A percentile compares a stretch with the other conserved stretches of the same genome.
Evolutionary conservation across 2,113 vertebrate species (phyloP).

Genomic region (Arothron firmamentum): DNA sequence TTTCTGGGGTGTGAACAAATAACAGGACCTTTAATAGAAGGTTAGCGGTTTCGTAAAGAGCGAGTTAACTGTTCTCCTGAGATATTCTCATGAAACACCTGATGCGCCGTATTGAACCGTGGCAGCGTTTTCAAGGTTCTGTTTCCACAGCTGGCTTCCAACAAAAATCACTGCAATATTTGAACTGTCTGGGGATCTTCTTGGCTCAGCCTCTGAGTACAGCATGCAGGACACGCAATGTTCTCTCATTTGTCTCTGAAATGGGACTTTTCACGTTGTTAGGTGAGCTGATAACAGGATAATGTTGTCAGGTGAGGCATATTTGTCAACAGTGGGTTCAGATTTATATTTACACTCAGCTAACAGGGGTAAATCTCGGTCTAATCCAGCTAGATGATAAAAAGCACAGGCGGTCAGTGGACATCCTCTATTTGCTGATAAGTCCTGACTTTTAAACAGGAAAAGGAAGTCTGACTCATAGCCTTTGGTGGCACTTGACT

Average conservation of each 20-base stretch:
- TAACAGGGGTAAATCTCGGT: constrained; percentile 23
- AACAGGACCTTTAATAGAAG: too few species aligned
- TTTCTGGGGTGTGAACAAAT: too few species aligned
- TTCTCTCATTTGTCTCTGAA: constrained; percentile 6
- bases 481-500: constrained; percentile 52
- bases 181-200: constrained; percentile 11
- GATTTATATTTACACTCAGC: constrained; percentile 25
- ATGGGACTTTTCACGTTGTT: constrained; percentile 1
- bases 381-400: constrained; percentile 27
- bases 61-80: too few species aligned
- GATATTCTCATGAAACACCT: too few species aligned
- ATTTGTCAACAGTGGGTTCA: constrained; percentile 7
- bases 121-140: constrained; percentile 1
- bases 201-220: constrained; percentile 38
- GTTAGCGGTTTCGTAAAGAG: too few species aligned
- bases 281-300: constrained; percentile 1
- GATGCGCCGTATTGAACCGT: neutral
- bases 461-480: constrained; percentile 60
- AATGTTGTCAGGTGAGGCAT: constrained; percentile 8
- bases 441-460: constrained; percentile 57
- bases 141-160: neutral
- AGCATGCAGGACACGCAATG: constrained; percentile 4
- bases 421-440: constrained; percentile 53
- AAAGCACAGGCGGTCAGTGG: constrained; percentile 30
- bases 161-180: constrained; percentile 16